These are phyloP conservation scores for Elegia similella DNA, from an alignment of 2,888 invertebrate genomes.

Conservation along the genomic window DNA sequence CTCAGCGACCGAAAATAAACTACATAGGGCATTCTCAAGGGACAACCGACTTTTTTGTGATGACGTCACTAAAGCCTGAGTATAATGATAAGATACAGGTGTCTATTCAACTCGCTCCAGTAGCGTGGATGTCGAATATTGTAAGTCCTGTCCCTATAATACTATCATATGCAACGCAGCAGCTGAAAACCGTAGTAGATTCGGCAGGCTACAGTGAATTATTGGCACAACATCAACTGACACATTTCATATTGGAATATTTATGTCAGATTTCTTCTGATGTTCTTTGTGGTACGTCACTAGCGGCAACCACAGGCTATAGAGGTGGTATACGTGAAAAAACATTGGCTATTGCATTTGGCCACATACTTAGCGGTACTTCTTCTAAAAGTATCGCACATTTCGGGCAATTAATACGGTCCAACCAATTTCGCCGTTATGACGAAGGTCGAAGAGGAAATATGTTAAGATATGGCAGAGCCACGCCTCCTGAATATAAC, in stretches of 20 bases:
- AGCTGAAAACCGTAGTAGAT: constrained; percentile 45
- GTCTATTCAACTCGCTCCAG: constrained; percentile 65
- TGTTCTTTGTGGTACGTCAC: constrained; percentile 76
- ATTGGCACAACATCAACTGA: constrained; percentile 75
- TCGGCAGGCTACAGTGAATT: constrained; percentile 83
- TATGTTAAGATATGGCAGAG: constrained; percentile 50
- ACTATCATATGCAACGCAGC: constrained; percentile 33
- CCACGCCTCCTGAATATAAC: constrained; percentile 59
- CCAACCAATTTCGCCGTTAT: constrained; percentile 57
- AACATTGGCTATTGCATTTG: constrained; percentile 74
- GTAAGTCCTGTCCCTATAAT: constrained; percentile 45
- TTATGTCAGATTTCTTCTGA: constrained; percentile 62
- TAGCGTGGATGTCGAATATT: constrained; percentile 78
- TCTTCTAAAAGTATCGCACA: constrained; percentile 72
- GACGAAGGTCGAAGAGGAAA: constrained; percentile 60
- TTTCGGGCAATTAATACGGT: constrained; percentile 73
- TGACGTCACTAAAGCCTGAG: constrained; percentile 76
- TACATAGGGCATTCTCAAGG: constrained; percentile 89
- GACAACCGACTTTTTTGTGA: constrained; percentile 80
- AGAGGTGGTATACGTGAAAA: constrained; percentile 76
- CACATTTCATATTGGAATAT: constrained; percentile 59
- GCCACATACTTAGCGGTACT: constrained; percentile 78
- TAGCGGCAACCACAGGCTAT: constrained; percentile 82
- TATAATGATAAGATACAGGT: constrained; percentile 81
- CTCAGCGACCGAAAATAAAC: constrained; percentile 77